A percentile compares a stretch with the other conserved stretches of the same genome.
Conservation (phyloP, 1,140 invertebrate genomes). For the Metopolophium dirhodum region DNA sequence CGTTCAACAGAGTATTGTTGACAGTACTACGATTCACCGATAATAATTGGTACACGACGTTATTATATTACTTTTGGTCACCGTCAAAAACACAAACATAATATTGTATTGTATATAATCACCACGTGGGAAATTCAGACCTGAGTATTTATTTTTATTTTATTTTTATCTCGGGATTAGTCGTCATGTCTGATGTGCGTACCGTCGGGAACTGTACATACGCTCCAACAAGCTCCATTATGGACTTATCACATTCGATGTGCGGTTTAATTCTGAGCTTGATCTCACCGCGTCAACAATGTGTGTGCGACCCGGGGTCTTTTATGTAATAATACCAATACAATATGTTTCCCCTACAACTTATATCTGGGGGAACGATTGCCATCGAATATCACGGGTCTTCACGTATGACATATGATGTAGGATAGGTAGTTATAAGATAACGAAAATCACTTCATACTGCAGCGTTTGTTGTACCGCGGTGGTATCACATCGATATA, state of each 20-base stretch:
- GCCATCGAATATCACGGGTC: not conserved
- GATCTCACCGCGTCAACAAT: not conserved
- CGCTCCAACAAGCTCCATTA: not conserved
- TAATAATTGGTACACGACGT: not conserved
- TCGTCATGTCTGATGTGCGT: not conserved
- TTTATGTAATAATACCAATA: not conserved
- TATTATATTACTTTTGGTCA: not conserved
- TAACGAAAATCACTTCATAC: not conserved
- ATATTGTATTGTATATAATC: no score
- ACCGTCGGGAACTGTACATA: not conserved
- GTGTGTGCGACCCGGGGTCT: not conserved
- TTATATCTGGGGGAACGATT: not conserved
- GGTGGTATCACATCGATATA: not conserved
- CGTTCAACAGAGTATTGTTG: not conserved
- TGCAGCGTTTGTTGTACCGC: not conserved
- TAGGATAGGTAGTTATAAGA: not conserved
- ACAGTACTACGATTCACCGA: not conserved
- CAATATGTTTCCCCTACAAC: not conserved
- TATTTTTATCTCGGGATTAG: not conserved
- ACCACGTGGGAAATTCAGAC: not conserved
- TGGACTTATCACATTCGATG: not conserved
- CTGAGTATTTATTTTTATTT: not conserved
- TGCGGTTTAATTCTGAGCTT: not conserved
- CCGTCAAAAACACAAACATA: not conserved
- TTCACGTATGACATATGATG: not conserved